These are phyloP conservation scores for Cygnus atratus DNA, from an alignment of 2,113 vertebrate species.

Conservation along the genomic window DNA sequence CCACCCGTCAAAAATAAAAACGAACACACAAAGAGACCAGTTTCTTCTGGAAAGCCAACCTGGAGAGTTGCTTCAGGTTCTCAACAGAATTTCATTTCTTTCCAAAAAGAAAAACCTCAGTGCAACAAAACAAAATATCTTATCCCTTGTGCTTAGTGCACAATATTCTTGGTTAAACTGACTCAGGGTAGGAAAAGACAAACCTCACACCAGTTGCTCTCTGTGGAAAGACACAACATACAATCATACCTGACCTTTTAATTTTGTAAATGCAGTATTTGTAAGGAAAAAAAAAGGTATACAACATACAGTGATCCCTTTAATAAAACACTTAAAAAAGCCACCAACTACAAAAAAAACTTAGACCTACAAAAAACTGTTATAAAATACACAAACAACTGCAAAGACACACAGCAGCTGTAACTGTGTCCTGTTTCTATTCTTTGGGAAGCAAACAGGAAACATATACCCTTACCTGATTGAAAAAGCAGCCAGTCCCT, in stretches of 20 bases:
- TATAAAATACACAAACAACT: neutral
- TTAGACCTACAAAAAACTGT: neutral
- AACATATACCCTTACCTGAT: conserved; percentile 42
- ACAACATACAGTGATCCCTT: neutral
- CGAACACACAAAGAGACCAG: neutral
- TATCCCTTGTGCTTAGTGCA: neutral
- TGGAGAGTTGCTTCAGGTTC: neutral
- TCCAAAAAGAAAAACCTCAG: neutral
- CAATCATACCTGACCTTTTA: neutral
- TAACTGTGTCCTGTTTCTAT: neutral
- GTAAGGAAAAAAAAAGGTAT: neutral
- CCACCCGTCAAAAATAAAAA: neutral
- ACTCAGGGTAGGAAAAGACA: neutral
- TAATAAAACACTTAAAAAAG: neutral
- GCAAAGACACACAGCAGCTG: neutral
- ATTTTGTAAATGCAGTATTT: neutral
- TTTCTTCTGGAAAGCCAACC: neutral
- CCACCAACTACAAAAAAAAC: neutral
- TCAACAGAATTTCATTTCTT: neutral
- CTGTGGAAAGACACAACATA: neutral
- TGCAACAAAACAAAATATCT: neutral
- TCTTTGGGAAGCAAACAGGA: conserved; percentile 28
- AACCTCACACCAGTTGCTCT: neutral
- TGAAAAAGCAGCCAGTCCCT: conserved; percentile 13
- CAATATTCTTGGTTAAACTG: neutral